phyloP scores from a whole-genome alignment of 2,113 vertebrate species.

The Xenopus tropicalis region DNA sequence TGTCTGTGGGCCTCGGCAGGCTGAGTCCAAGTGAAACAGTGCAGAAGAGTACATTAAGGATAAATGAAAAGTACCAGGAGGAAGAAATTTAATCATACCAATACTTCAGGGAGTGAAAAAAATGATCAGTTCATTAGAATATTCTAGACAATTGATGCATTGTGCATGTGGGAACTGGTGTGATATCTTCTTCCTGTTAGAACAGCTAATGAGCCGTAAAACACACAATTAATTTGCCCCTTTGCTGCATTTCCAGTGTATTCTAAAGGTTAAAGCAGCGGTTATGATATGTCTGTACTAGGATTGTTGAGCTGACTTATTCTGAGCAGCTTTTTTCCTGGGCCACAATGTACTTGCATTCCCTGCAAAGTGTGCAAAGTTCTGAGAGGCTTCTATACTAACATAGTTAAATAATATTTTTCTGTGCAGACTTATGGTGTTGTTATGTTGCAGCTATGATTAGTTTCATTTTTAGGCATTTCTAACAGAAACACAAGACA shows the following conservation, averaged over 20 bases:
- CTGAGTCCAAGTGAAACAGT: neutral
- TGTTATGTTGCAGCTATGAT: too few relatives aligned
- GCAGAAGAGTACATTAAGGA: neutral
- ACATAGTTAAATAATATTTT: too few relatives aligned
- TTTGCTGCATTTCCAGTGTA: neutral
- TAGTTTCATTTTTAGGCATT: too few relatives aligned
- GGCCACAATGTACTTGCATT: too few relatives aligned
- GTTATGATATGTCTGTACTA: too few relatives aligned
- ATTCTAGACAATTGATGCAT: slow-evolving; percentile 8
- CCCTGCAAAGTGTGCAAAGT: too few relatives aligned
- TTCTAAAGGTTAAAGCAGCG: too few relatives aligned
- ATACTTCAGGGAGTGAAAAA: slow-evolving; percentile 13
- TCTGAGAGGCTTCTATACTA: too few relatives aligned
- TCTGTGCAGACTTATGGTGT: too few relatives aligned
- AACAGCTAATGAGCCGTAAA: slow-evolving; percentile 4
- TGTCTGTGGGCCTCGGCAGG: neutral
- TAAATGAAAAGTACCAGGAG: slow-evolving; percentile 7
- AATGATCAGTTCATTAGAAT: slow-evolving; percentile 16
- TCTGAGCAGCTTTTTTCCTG: too few relatives aligned
- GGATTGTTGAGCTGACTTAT: too few relatives aligned
- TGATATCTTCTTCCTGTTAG: slow-evolving; percentile 19
- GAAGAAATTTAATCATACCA: slow-evolving; percentile 11
- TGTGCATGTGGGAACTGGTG: slow-evolving; percentile 5
- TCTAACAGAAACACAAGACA: too few relatives aligned
- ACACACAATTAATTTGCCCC: slow-evolving; percentile 5